Conservation (phyloP, 2,797 vertebrate species). For the Esox masquinongy region DNA sequence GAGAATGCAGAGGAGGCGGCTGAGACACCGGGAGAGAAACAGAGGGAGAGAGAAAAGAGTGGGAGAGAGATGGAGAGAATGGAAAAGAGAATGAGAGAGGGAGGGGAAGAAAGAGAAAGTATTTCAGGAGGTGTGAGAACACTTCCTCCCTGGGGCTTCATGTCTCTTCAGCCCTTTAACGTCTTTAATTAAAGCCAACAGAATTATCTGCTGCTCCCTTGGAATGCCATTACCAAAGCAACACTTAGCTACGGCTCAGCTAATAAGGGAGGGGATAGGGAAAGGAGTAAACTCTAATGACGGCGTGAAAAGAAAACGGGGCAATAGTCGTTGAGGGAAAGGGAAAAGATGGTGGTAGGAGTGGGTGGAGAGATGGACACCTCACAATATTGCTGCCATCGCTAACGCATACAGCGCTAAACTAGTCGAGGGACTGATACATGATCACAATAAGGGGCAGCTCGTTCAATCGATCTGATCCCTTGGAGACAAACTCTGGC, state of each 20-base stretch:
- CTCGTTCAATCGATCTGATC: conserved; percentile 59
- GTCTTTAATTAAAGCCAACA: conserved; percentile 75
- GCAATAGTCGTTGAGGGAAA: conserved; percentile 43
- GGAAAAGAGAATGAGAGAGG: conserved; percentile 16
- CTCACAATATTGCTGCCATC: conserved; percentile 59
- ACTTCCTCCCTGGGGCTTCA: conserved; percentile 55
- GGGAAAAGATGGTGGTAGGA: conserved; percentile 18
- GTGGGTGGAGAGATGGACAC: conserved; percentile 47
- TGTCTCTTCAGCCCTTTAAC: conserved; percentile 69
- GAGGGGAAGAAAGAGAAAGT: conserved; percentile 26
- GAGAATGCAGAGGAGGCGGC: conserved; percentile 8
- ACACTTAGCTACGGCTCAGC: conserved; percentile 47
- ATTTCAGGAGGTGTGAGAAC: conserved; percentile 60
- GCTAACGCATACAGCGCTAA: conserved; percentile 43
- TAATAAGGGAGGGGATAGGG: conserved; percentile 36
- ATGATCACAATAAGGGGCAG: conserved; percentile 49
- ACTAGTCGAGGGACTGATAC: conserved; percentile 58
- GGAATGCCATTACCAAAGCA: conserved; percentile 65
- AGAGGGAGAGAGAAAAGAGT: not conserved
- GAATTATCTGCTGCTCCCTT: conserved; percentile 63
- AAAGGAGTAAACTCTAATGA: conserved; percentile 1
- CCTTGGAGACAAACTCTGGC: not conserved
- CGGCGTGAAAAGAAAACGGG: conserved; percentile 13
- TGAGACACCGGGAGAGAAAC: not conserved
- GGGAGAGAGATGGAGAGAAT: conserved; percentile 16